phyloP scores from a whole-genome alignment of 2,888 invertebrate genomes.

The Alviniconcha strummeri region DNA sequence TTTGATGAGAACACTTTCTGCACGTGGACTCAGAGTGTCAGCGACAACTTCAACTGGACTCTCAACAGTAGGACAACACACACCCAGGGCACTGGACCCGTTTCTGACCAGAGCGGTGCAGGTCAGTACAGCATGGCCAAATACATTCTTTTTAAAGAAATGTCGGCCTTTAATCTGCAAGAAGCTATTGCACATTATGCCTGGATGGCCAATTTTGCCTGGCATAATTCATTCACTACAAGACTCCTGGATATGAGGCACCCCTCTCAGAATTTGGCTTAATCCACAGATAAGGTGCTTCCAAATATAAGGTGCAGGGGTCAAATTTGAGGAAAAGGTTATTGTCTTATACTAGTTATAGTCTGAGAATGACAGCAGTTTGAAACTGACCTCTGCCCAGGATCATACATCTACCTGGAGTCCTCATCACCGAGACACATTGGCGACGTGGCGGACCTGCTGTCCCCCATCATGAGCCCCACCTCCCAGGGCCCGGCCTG shows the following conservation, averaged over 20 bases:
- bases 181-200: no score
- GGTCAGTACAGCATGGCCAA: constrained; percentile 30
- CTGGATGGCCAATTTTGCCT: no score
- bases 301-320: no score
- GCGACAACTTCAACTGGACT: constrained; percentile 62
- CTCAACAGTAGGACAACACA: constrained; percentile 46
- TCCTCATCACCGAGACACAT: constrained; percentile 78
- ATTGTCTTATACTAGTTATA: no score
- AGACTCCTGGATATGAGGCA: no score
- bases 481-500: constrained; percentile 51
- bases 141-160: no score
- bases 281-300: no score
- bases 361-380: no score
- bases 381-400: constrained; percentile 36
- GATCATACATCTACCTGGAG: constrained; percentile 86
- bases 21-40: constrained; percentile 55
- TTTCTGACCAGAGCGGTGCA: constrained; percentile 51
- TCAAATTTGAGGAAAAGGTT: no score
- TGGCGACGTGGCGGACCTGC: constrained; percentile 79
- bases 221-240: no score
- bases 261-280: no score
- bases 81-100: constrained; percentile 53
- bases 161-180: no score
- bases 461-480: constrained; percentile 51
- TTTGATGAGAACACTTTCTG: constrained; percentile 63